Conservation (phyloP, 2,113 vertebrate genomes). For the Hymenochirus boettgeri region DNA sequence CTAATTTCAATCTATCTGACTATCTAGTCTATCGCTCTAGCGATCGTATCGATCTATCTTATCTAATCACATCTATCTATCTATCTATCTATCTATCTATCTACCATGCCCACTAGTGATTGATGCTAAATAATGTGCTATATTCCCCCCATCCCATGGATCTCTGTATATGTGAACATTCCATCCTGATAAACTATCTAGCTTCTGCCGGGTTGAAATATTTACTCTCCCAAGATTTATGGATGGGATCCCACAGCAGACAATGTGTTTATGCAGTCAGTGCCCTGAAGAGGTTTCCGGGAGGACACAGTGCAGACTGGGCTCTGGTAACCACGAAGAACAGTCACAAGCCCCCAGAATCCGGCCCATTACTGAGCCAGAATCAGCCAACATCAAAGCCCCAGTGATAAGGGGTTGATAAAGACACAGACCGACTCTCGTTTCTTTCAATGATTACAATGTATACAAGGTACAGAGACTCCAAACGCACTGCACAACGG, state of each 20-base stretch:
- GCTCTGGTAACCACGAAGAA: too few species aligned
- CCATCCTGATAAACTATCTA: not conserved
- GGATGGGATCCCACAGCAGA: not conserved
- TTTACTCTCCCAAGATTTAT: not conserved
- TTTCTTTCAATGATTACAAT: too few species aligned
- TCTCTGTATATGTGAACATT: not conserved
- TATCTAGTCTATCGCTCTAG: not conserved
- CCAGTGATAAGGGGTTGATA: too few species aligned
- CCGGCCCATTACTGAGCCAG: too few species aligned
- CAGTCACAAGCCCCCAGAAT: too few species aligned
- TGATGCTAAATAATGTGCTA: too few species aligned
- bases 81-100: too few species aligned
- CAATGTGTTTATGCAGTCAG: not conserved
- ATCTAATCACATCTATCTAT: not conserved
- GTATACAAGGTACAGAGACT: too few species aligned
- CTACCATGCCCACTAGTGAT: too few species aligned
- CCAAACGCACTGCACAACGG: too few species aligned
- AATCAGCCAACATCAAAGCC: too few species aligned
- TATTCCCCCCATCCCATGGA: not conserved
- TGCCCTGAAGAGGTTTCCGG: constrained; percentile 25
- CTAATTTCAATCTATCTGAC: not conserved
- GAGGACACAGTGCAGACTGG: constrained; percentile 16
- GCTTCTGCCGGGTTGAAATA: not conserved
- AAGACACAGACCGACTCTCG: too few species aligned
- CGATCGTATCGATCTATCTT: not conserved